phyloP scores from a whole-genome alignment of 2,113 vertebrate genomes.

The Anguilla rostrata region DNA sequence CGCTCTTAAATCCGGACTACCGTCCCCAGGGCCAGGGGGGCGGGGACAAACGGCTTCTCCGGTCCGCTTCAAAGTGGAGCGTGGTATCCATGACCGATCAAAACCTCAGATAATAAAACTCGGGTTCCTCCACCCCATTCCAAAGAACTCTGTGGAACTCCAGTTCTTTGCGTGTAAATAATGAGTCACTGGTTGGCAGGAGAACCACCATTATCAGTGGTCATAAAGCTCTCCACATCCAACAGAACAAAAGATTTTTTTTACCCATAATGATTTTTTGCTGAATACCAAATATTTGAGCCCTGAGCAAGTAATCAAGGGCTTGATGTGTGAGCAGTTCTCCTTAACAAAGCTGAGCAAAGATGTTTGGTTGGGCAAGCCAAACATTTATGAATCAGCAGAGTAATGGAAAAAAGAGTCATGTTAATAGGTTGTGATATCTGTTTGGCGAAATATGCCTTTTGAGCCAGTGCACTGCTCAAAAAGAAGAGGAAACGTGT shows the following conservation, averaged over 20 bases:
- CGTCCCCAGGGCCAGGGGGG: not conserved
- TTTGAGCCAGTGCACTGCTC: not conserved
- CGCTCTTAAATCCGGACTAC: not conserved
- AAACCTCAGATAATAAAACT: not conserved
- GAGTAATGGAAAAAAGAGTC: not conserved
- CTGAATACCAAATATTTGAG: not conserved
- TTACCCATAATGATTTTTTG: slow-evolving; percentile 1
- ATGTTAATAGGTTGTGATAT: not conserved
- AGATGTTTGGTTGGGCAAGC: not conserved
- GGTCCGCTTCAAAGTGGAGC: not conserved
- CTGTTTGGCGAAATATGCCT: not conserved
- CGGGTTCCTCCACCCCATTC: not conserved
- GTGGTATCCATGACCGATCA: not conserved
- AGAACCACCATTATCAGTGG: not conserved
- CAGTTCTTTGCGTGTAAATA: not conserved
- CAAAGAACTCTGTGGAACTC: not conserved
- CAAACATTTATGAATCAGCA: not conserved
- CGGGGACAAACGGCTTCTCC: not conserved
- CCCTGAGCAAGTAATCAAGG: not conserved
- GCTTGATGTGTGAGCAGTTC: not conserved
- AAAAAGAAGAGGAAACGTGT: too few relatives aligned
- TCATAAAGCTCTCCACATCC: not conserved
- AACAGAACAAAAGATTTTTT: not conserved
- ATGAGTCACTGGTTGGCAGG: not conserved
- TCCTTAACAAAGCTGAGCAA: not conserved